Percentiles rank a stretch among this genome's conserved stretches.
phyloP scores from a whole-genome alignment of 2,797 vertebrate species.

The Phrynocephalus forsythii region DNA sequence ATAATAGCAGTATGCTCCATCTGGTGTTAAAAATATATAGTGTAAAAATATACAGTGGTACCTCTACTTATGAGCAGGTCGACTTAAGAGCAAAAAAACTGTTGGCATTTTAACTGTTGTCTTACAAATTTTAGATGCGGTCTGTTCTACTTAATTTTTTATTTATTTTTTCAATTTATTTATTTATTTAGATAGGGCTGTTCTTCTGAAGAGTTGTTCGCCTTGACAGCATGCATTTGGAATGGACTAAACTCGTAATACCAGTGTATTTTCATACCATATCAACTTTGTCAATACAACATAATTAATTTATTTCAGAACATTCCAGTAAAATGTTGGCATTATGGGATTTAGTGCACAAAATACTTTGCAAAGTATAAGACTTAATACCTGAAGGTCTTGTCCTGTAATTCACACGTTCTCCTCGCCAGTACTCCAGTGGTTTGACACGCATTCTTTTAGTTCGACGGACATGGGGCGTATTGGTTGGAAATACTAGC shows the following conservation, averaged over 20 bases:
- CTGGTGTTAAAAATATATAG: background rate
- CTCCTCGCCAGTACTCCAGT: slow-evolving; percentile 82
- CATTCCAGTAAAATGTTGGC: background rate
- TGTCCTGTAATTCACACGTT: slow-evolving; percentile 67
- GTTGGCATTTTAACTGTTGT: too few species aligned
- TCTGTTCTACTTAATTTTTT: too few species aligned
- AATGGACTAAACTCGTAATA: too few species aligned
- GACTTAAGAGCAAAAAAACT: too few species aligned
- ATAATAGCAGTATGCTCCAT: background rate
- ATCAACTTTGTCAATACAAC: background rate
- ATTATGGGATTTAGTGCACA: background rate
- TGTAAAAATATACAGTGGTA: too few species aligned
- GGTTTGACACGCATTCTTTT: slow-evolving; percentile 75
- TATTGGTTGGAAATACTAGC: slow-evolving; percentile 75
- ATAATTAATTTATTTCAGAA: background rate
- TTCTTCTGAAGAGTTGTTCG: too few species aligned
- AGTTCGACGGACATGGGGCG: slow-evolving; percentile 77
- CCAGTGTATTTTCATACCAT: background rate
- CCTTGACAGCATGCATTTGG: too few species aligned
- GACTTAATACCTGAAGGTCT: slow-evolving; percentile 67
- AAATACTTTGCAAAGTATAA: background rate
- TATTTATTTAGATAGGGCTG: too few species aligned
- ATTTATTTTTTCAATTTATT: too few species aligned
- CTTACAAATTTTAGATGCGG: too few species aligned
- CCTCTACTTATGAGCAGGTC: too few species aligned